Conservation (phyloP, 1,140 invertebrate species). For the honey bee (Apis mellifera) region Amel_HAv3.1 CM009933.2:6047001-6047500, state of each 20-base stretch:
- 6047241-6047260: background rate
- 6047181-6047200: slow-evolving; percentile 23
- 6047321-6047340: background rate
- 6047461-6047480: too few species aligned
- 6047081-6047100: background rate
- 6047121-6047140: slow-evolving; percentile 29
- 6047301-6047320: too few species aligned
- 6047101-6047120: slow-evolving; percentile 28
- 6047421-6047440: too few species aligned
- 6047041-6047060: background rate
- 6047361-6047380: background rate
- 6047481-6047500: too few species aligned
- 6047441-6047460: too few species aligned
- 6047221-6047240: background rate
- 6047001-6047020: too few species aligned
- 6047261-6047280: background rate
- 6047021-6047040: too few species aligned
- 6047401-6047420: too few species aligned
- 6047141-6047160: slow-evolving; percentile 63
- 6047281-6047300: background rate
- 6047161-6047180: slow-evolving; percentile 51
- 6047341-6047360: background rate
- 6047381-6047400: too few species aligned
- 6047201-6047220: slow-evolving; percentile 15
- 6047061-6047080: background rate